Percentiles rank a stretch among this genome's conserved stretches.
phyloP scores from a whole-genome alignment of 1,140 invertebrate species.

The Caenorhabditis briggsae region DNA sequence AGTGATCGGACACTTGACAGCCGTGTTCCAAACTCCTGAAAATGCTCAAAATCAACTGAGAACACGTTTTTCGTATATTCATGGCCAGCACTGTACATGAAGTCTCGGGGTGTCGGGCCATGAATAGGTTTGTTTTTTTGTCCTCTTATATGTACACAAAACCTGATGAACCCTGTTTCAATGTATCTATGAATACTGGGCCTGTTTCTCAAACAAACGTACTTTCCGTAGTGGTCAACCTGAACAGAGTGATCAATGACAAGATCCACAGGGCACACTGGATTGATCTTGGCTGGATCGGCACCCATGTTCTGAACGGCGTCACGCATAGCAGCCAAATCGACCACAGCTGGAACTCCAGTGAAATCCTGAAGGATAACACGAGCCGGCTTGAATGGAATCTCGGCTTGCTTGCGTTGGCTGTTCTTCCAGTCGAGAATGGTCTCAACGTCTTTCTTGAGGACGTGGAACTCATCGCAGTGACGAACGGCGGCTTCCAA shows the following conservation, averaged over 20 bases:
- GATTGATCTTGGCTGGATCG: conserved; percentile 93
- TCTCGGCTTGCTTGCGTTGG: conserved; percentile 86
- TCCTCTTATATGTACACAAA: no score
- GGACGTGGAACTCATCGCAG: conserved; percentile 92
- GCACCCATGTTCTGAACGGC: conserved; percentile 89
- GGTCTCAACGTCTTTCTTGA: conserved; percentile 88
- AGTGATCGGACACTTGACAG: no score
- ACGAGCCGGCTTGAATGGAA: conserved; percentile 93
- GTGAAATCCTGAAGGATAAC: conserved; percentile 90
- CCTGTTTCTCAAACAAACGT: no score
- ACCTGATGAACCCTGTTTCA: no score
- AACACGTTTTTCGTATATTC: no score
- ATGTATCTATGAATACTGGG: no score
- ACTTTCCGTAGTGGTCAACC: conserved; percentile 92
- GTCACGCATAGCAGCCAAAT: conserved; percentile 98
- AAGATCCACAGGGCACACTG: conserved; percentile 94
- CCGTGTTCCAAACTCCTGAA: no score
- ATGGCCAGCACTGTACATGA: no score
- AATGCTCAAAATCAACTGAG: no score
- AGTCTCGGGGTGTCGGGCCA: no score
- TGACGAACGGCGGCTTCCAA: conserved; percentile 94
- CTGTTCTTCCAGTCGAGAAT: conserved; percentile 91
- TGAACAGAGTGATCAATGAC: conserved; percentile 99
- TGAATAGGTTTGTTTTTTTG: no score
- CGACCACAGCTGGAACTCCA: conserved; percentile 97